Conservation (phyloP, 2,113 vertebrate genomes). For the Procapra przewalskii region DNA sequence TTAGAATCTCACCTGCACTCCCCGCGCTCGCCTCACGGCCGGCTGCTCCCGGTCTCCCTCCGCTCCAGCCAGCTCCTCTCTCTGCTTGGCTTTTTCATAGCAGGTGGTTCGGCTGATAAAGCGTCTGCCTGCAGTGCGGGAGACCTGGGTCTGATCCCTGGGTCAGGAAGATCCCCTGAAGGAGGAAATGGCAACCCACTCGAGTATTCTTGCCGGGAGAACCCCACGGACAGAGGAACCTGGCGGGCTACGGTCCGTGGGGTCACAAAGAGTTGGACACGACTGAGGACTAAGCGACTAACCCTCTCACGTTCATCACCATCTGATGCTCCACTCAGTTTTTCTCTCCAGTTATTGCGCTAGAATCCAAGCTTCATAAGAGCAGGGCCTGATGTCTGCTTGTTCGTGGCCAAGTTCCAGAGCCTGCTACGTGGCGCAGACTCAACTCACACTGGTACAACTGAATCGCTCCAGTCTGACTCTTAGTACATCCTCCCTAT, state of each 20-base stretch:
- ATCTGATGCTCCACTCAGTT: accelerated
- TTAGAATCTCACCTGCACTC: neutral
- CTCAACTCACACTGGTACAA: neutral
- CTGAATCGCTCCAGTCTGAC: neutral
- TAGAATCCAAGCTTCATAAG: neutral
- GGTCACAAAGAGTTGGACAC: neutral
- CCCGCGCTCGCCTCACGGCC: accelerated
- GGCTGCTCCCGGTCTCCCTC: neutral
- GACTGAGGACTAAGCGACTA: neutral
- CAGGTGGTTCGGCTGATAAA: neutral
- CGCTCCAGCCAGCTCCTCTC: neutral
- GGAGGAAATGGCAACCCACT: neutral
- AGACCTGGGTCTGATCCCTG: neutral
- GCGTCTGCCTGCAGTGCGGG: neutral
- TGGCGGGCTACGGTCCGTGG: neutral
- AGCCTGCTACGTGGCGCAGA: neutral
- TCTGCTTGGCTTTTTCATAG: neutral
- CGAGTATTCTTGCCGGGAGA: neutral
- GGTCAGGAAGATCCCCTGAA: neutral
- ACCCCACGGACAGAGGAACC: neutral
- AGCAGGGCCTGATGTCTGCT: neutral
- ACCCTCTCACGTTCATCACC: neutral
- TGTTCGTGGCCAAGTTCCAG: neutral
- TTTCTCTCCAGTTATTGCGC: neutral
- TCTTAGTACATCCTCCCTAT: neutral